These are phyloP conservation scores for Nebria salina DNA, from an alignment of 2,888 invertebrate genomes.

Conservation along the genomic window DNA sequence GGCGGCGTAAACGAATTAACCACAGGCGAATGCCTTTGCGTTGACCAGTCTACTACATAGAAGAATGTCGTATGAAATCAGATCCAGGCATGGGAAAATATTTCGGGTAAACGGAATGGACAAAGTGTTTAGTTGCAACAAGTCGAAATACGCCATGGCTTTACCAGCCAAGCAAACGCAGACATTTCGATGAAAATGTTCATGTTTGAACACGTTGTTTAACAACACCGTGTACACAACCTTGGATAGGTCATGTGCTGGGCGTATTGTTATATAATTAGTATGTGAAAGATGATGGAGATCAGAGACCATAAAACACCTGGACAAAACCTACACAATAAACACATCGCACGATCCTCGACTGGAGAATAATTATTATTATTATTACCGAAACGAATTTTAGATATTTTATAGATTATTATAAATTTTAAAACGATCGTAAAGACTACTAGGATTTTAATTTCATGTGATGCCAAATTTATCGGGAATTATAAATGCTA, in stretches of 20 bases:
- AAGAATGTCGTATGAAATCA: not conserved
- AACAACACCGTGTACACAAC: not conserved
- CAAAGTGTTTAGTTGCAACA: not conserved
- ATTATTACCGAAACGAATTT: too few species aligned
- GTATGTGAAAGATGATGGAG: not conserved
- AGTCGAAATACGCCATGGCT: not conserved
- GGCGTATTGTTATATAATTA: not conserved
- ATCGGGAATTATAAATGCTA: too few species aligned
- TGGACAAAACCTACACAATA: not conserved
- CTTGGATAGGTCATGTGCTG: not conserved
- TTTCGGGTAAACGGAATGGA: not conserved
- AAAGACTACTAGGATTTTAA: too few species aligned
- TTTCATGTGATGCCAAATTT: too few species aligned
- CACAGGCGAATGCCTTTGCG: not conserved
- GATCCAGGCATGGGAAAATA: not conserved
- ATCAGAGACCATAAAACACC: not conserved
- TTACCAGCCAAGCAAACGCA: not conserved
- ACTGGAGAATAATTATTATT: too few species aligned
- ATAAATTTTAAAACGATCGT: too few species aligned
- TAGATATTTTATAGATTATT: too few species aligned
- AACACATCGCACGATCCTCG: not conserved
- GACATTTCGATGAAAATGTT: not conserved
- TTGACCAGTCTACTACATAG: slow-evolving; percentile 1
- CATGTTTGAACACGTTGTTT: not conserved
- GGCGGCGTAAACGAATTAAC: not conserved